phyloP scores from a whole-genome alignment of 2,797 vertebrate genomes.

The Poecile montanus region DNA sequence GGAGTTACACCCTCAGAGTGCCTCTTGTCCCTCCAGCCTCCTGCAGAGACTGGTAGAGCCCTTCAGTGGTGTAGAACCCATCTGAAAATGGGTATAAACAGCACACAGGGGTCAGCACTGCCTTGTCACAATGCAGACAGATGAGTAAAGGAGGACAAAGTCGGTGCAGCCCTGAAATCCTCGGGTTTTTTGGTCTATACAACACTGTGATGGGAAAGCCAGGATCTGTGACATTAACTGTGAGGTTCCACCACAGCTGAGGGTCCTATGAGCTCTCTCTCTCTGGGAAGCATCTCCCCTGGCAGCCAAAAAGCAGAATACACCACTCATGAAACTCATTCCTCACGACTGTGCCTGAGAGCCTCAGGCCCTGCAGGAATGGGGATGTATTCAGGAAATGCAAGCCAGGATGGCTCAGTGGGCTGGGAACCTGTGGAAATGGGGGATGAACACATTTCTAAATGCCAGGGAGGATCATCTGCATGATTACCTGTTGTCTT shows the following conservation, averaged over 20 bases:
- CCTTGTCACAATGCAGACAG: rapidly evolving
- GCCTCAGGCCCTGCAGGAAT: not conserved
- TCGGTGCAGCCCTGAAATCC: not conserved
- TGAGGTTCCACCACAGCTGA: rapidly evolving
- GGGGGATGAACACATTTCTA: not conserved
- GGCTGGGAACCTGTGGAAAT: not conserved
- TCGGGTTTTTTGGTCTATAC: rapidly evolving
- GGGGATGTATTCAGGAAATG: not conserved
- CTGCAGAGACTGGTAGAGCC: not conserved
- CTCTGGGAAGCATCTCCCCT: not conserved
- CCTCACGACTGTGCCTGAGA: rapidly evolving
- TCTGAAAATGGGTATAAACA: not conserved
- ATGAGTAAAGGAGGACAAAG: not conserved
- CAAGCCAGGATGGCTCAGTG: not conserved
- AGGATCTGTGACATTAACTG: not conserved
- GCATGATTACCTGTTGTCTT: conserved; percentile 84
- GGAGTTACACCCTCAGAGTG: not conserved
- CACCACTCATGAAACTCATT: not conserved
- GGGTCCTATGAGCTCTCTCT: not conserved
- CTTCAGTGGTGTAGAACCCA: not conserved
- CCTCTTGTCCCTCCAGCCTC: not conserved
- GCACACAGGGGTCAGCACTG: rapidly evolving
- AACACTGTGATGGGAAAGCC: not conserved
- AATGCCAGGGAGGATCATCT: not conserved
- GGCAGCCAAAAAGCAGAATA: not conserved